These are phyloP conservation scores for Sclerodermus sp. DNA, from an alignment of 2,888 invertebrate species.

Conservation along the genomic window DNA sequence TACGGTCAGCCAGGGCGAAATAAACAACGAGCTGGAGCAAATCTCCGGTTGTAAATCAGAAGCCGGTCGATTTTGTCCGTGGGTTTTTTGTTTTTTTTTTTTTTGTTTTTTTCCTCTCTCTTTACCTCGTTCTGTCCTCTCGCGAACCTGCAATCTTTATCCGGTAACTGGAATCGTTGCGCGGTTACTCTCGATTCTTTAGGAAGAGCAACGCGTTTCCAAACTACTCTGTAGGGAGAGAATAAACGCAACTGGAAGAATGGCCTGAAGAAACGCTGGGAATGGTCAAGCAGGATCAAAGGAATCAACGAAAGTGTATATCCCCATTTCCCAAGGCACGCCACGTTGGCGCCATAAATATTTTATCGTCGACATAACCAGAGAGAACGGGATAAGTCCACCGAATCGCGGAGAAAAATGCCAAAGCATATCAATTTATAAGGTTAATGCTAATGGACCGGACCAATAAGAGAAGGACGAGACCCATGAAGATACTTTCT, in stretches of 20 bases:
- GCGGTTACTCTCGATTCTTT: too few species aligned
- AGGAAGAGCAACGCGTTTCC: too few species aligned
- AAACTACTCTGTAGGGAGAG: neutral
- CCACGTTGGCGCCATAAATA: conserved; percentile 33
- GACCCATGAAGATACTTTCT: too few species aligned
- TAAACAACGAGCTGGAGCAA: conserved; percentile 28
- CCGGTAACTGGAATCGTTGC: neutral
- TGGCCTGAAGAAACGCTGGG: neutral
- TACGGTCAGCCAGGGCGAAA: conserved; percentile 22
- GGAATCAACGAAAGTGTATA: conserved; percentile 44
- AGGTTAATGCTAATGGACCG: too few species aligned
- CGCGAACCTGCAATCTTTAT: neutral
- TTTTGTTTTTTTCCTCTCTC: neutral
- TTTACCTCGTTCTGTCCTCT: neutral
- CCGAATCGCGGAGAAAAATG: neutral
- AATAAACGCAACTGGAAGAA: neutral
- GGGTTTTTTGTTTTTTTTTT: conserved; percentile 2
- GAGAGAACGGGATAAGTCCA: too few species aligned
- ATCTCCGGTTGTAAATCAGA: conserved; percentile 29
- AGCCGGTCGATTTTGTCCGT: conserved; percentile 15
- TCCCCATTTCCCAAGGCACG: conserved; percentile 33
- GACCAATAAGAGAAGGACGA: too few species aligned
- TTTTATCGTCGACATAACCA: conserved; percentile 37
- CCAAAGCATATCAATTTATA: neutral
- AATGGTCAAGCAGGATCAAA: conserved; percentile 30